A percentile compares a stretch with the other conserved stretches of the same genome.
These are phyloP conservation scores for Chymomyza caudatula DNA, from an alignment of 2,888 invertebrate genomes.

Conservation along the genomic window DNA sequence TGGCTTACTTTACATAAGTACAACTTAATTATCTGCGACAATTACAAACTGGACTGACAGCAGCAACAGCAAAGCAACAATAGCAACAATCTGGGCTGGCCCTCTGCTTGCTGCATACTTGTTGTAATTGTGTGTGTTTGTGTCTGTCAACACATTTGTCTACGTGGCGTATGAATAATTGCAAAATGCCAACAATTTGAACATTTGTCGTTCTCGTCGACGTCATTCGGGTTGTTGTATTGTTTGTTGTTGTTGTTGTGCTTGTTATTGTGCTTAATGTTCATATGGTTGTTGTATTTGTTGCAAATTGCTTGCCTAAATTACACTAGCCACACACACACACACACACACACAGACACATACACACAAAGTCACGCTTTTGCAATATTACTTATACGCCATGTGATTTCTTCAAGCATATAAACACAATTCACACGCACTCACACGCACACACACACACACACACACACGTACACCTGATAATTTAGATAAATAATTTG, in stretches of 20 bases:
- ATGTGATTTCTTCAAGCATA: conserved; percentile 35
- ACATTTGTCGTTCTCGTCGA: conserved; percentile 50
- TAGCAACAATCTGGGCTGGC: conserved; percentile 30
- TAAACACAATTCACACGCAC: conserved; percentile 12
- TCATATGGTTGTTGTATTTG: conserved; percentile 2
- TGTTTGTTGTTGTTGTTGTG: not conserved
- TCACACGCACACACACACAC: not conserved
- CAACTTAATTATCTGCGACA: conserved; percentile 70
- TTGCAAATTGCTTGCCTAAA: conserved; percentile 8
- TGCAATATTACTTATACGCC: conserved; percentile 25
- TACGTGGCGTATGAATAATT: conserved; percentile 72
- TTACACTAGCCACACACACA: not conserved
- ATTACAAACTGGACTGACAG: conserved; percentile 56
- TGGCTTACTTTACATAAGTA: not conserved
- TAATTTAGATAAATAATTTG: conserved; percentile 70
- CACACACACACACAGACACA: not conserved
- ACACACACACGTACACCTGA: not conserved
- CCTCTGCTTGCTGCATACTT: not conserved
- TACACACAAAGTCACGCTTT: conserved; percentile 30
- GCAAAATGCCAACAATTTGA: conserved; percentile 67
- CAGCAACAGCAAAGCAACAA: conserved; percentile 38
- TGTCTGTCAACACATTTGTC: conserved; percentile 69
- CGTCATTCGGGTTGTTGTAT: not conserved
- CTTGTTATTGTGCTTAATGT: conserved; percentile 10
- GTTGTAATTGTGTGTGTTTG: not conserved